Percentiles rank a stretch among this genome's conserved stretches.
Evolutionary conservation across 2,113 vertebrate genomes (phyloP).

Genomic region (Melanerpes aurifrons): DNA sequence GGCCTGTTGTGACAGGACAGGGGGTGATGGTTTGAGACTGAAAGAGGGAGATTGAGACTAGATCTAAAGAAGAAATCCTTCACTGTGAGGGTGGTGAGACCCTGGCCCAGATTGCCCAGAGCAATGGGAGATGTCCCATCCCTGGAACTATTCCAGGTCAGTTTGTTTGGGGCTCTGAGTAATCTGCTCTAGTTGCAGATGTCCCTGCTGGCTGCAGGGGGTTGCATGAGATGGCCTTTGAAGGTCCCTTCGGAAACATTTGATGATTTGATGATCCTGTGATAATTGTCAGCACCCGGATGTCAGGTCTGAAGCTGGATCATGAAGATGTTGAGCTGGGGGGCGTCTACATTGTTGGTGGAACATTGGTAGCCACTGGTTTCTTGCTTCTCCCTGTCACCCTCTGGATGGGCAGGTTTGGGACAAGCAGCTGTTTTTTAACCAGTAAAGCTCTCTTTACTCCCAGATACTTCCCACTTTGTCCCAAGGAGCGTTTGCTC

Average conservation of each 20-base stretch:
- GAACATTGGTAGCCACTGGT: rapidly evolving
- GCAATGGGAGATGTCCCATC: neutral
- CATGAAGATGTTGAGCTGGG: rapidly evolving
- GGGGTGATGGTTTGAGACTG: neutral
- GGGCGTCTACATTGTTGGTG: rapidly evolving
- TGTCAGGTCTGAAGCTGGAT: rapidly evolving
- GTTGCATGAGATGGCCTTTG: rapidly evolving
- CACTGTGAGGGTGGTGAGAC: rapidly evolving
- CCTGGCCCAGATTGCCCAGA: rapidly evolving
- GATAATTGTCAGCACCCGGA: neutral
- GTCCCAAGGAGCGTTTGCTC: neutral
- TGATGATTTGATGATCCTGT: rapidly evolving
- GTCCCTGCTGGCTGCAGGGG: rapidly evolving
- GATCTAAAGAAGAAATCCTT: neutral
- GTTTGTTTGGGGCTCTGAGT: rapidly evolving
- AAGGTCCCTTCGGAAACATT: neutral
- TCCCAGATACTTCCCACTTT: neutral
- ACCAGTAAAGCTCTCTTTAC: neutral
- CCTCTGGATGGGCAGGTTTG: neutral
- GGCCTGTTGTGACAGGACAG: neutral
- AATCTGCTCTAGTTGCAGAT: neutral
- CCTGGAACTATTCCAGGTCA: neutral
- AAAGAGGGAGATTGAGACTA: neutral
- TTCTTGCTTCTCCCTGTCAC: rapidly evolving
- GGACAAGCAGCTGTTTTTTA: rapidly evolving